Base-by-base conservation (phyloP, 2,113 vertebrate species). In the Poeciliopsis turrubarensis region DNA sequence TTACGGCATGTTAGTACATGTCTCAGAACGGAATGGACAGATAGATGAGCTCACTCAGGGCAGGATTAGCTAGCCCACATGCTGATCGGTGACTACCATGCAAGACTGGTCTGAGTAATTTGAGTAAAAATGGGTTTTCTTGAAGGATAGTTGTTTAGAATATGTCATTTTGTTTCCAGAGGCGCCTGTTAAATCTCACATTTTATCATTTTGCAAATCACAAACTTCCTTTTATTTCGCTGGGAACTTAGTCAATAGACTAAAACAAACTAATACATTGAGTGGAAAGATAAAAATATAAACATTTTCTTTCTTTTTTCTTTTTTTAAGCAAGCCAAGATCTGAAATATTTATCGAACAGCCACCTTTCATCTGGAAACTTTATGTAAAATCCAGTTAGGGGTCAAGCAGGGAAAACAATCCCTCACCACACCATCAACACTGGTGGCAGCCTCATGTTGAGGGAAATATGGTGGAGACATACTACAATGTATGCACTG, bases 1-100 rank as follows among this genome's bases (percentile, higher is more conserved):
- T 96, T 96, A 97, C 96, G 96, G 96, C 97, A 96, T 97, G 96
- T 96, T 95, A 96, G 95, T 95, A 95, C 96, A 95, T 95, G 97
- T 96, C 96, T 96, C 90, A 94, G 92, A 92, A 91, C 91, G 88
- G 94, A 96, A 94, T 95, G 96, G 97, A 97, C 96, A 95, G 96
- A 96, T 95, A 95, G 82, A 96, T 95, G 95, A 97, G 96, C 97
- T 99, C 96, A 97, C 97, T 95, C 96, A 95, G 92, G 94, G 95
- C 90, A 94, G 88, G 94, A 96, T 97, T 96, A 97, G 95, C 95
- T 89, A 84, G 93, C 95, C 95, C 96, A 93, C 97, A 96, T 96
- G 96, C 96, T 96, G 97, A 87, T 96, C 94, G 63, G 84, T 96
- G 96, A 96, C 95, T 94, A 93, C 92, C 92, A 78, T 80, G 88